A percentile compares a stretch with the other conserved stretches of the same genome.
phyloP scores from a whole-genome alignment of 2,113 vertebrate species.

The Leptodactylus fuscus region DNA sequence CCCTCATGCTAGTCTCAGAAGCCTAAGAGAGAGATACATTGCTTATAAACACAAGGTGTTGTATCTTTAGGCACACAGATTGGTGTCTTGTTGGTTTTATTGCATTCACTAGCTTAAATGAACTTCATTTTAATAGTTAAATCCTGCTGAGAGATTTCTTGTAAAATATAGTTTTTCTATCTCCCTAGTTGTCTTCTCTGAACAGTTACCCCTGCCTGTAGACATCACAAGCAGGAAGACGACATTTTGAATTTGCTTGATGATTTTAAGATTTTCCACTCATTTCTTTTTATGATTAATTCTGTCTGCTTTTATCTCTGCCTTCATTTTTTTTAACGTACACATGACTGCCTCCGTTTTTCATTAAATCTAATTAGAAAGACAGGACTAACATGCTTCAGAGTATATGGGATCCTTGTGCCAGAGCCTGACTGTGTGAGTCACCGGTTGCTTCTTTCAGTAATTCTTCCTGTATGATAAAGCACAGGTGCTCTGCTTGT shows the following conservation, averaged over 20 bases:
- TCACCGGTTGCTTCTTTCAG: constrained; percentile 68
- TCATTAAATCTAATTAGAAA: constrained; percentile 51
- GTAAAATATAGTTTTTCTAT: neutral
- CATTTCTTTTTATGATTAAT: constrained; percentile 28
- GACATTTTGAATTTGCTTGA: neutral
- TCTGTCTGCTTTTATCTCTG: constrained; percentile 35
- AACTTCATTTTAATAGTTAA: too few species aligned
- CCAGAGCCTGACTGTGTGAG: constrained; percentile 53
- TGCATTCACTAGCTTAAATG: too few species aligned
- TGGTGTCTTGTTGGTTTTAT: too few species aligned
- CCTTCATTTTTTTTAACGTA: constrained; percentile 33
- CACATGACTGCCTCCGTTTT: constrained; percentile 37
- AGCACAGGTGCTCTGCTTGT: constrained; percentile 70
- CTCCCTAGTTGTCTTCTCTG: neutral
- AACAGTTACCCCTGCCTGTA: neutral
- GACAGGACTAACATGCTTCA: constrained; percentile 35
- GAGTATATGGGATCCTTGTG: constrained; percentile 24
- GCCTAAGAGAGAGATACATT: too few species aligned
- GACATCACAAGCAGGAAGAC: neutral
- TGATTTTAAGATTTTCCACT: constrained; percentile 19
- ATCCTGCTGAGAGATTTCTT: too few species aligned
- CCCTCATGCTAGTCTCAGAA: too few species aligned
- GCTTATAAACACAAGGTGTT: too few species aligned
- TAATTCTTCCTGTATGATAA: constrained; percentile 72
- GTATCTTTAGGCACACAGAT: too few species aligned